phyloP scores from a whole-genome alignment of 2,888 invertebrate genomes.

The Germaria angustata region DNA sequence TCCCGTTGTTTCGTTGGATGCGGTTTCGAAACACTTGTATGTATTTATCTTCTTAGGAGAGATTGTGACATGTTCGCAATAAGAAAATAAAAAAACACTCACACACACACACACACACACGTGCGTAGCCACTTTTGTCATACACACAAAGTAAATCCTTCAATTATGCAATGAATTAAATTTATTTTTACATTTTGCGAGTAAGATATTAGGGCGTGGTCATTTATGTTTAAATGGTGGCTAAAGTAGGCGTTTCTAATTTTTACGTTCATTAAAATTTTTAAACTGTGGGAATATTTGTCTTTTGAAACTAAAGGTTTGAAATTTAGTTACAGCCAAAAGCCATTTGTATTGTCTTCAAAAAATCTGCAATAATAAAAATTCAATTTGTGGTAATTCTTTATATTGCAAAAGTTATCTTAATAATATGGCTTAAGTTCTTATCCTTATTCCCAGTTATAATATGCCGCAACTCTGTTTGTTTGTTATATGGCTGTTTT shows the following conservation, averaged over 20 bases:
- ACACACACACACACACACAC: not conserved
- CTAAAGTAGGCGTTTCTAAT: conserved; percentile 52
- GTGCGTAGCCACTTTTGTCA: not conserved
- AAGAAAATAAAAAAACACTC: not conserved
- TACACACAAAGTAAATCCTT: conserved; percentile 37
- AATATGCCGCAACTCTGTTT: conserved; percentile 74
- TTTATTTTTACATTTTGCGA: conserved; percentile 14
- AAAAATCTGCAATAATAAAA: conserved; percentile 76
- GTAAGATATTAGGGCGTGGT: conserved; percentile 21
- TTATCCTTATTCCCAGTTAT: conserved; percentile 73
- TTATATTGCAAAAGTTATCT: conserved; percentile 33
- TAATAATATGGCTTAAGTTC: conserved; percentile 68
- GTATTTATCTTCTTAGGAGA: conserved; percentile 65
- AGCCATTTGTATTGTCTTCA: conserved; percentile 75
- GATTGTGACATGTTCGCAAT: conserved; percentile 53
- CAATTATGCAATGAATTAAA: conserved; percentile 55
- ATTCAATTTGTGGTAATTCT: conserved; percentile 66
- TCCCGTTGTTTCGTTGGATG: conserved; percentile 54
- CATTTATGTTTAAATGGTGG: conserved; percentile 34
- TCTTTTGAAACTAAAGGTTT: conserved; percentile 12
- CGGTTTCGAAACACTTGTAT: conserved; percentile 65
- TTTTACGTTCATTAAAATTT: conserved; percentile 49
- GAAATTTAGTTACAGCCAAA: not conserved
- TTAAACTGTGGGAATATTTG: conserved; percentile 39
- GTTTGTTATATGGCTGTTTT: not conserved